Evolutionary conservation across 2,888 invertebrate genomes (phyloP).

Genomic region (Diadegma fenestrale): DNA sequence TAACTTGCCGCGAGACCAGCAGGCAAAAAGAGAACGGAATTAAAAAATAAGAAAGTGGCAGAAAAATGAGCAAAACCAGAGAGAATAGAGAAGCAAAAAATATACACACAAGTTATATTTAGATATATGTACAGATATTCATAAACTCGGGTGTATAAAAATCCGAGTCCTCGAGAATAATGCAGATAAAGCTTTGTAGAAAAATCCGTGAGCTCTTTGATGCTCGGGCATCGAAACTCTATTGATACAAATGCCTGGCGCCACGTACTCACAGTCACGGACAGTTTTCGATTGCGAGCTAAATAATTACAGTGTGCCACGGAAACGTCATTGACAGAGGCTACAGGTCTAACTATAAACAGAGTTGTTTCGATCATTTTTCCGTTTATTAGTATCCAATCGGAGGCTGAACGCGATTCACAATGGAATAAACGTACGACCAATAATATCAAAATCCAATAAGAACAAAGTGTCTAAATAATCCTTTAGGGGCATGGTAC

Average conservation of each 20-base stretch:
- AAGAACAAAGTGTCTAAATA: constrained; percentile 25
- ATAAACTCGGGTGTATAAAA: neutral
- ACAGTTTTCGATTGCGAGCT: constrained; percentile 22
- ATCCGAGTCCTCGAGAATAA: neutral
- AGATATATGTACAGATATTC: neutral
- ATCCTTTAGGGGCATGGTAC: neutral
- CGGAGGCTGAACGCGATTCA: neutral
- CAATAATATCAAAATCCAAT: neutral
- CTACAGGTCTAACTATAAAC: neutral
- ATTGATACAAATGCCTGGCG: neutral
- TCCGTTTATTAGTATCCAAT: neutral
- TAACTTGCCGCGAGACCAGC: constrained; percentile 11
- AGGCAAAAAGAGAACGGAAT: constrained; percentile 29
- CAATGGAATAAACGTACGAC: neutral
- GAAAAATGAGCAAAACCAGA: constrained; percentile 34
- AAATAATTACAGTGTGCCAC: neutral
- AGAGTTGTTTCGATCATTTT: neutral
- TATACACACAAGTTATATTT: neutral
- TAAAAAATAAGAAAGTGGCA: constrained; percentile 44
- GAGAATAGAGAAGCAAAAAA: constrained; percentile 33
- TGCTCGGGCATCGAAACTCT: constrained; percentile 6
- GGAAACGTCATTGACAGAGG: neutral
- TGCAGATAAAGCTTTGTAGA: neutral
- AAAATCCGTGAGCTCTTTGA: neutral
- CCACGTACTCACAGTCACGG: neutral